Evolutionary conservation across 2,888 invertebrate species (phyloP), one percentile per base, ranked within the genome.

Genomic region (Ennomos quercinarius): DNA sequence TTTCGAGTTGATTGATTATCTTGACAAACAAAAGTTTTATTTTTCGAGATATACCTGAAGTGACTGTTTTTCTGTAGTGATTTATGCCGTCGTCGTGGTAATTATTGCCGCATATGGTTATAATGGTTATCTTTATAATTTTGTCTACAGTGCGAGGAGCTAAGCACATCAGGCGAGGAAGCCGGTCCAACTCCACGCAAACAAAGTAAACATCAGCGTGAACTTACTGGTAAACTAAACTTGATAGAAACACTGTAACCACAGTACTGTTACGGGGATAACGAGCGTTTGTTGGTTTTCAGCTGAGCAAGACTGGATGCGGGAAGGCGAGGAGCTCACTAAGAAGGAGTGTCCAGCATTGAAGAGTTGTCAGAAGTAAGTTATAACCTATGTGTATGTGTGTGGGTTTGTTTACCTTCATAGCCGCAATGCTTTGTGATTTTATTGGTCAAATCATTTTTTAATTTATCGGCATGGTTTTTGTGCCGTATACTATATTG

Each of bases 101-200:
- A 17, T 17, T 17, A 17, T 17, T 17, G 17, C 17, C 17, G 4
- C 17, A 17, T 17, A 2, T 17, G 1, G 2, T 17, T 1, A 17
- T n/a, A 36, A 8, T 10, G 34, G 17, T 27, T 27, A 27, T 6
- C 6, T 27, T 27, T 6, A 27, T 27, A 27, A n/a, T 58, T 57
- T 60, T 58, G 59, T 49, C 56, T 58, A 5, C 57, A 95, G 95
- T 95, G 93, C 63, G 96, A 96, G 76, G 93, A 93, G 68, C 73
- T 93, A 12, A 93, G 93, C 66, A 91, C 93, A 3, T 93, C 93
- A 0, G 93, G 92, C 8, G 93, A 93, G 65, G 93, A 93, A 61
- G 91, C 92, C 0, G 94, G 95, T 1, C 94, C 95, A 0, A 94
- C 95, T 10, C 94, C 95, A 1, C 87, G 95, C 42, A 95, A 95